phyloP scores from a whole-genome alignment of 2,113 vertebrate genomes.

The Gulo gulo region DNA sequence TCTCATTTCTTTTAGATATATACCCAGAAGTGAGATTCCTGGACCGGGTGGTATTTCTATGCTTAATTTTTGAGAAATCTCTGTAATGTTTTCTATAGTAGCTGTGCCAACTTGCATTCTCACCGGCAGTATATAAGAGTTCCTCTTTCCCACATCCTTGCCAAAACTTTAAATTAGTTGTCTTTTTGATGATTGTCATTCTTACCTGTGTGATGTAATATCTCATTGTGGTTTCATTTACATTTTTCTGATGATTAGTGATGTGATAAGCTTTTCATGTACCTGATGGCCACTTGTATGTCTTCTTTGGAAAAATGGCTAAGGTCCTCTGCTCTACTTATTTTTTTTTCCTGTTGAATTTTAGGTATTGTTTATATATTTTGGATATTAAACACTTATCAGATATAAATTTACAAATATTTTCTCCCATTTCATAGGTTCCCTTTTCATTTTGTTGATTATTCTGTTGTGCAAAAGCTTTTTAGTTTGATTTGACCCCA shows the following conservation, averaged over 20 bases:
- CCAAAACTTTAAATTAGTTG: background rate
- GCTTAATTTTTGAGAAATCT: background rate
- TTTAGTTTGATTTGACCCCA: background rate
- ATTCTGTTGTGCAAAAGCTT: background rate
- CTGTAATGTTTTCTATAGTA: background rate
- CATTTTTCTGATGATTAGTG: background rate
- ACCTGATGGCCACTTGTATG: background rate
- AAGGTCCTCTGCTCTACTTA: background rate
- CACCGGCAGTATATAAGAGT: background rate
- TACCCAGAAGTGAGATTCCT: background rate
- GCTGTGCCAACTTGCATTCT: background rate
- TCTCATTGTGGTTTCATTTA: background rate
- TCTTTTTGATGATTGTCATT: background rate
- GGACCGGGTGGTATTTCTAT: background rate
- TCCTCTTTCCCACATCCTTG: background rate
- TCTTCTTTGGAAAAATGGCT: background rate
- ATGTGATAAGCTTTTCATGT: background rate
- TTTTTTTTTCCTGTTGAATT: background rate
- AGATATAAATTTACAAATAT: background rate
- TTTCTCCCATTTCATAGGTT: background rate
- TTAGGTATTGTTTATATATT: background rate
- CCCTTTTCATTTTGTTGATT: background rate
- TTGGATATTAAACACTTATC: background rate
- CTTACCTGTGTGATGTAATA: background rate
- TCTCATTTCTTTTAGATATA: background rate